A percentile compares a stretch with the other conserved stretches of the same genome.
phyloP scores from a whole-genome alignment of 1,140 invertebrate species.

The Drosophila triauraria region DNA sequence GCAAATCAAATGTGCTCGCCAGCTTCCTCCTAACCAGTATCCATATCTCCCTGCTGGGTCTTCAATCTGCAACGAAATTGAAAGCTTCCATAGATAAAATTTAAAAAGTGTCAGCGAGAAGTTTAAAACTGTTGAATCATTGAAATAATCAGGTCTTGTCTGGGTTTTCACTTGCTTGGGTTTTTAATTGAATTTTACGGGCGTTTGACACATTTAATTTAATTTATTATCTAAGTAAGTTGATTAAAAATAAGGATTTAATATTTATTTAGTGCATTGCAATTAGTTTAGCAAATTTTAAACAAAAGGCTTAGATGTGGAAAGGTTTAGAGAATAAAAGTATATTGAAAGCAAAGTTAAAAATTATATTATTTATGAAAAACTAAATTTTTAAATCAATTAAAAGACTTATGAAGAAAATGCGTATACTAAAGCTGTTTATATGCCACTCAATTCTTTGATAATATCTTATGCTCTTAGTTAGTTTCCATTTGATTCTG shows the following conservation, averaged over 20 bases:
- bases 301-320: no score
- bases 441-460: no score
- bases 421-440: neutral
- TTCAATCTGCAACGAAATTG: slow-evolving; percentile 26
- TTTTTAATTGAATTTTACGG: no score
- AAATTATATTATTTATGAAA: no score
- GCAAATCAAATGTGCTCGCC: slow-evolving; percentile 29
- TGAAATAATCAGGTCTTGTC: neutral
- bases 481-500: neutral
- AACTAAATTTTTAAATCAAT: no score
- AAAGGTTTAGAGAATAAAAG: neutral
- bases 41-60: slow-evolving; percentile 12
- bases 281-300: no score
- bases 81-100: slow-evolving; percentile 9
- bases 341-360: no score
- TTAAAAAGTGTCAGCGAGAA: neutral
- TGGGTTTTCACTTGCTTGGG: no score
- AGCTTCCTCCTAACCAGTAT: neutral
- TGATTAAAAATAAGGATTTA: no score
- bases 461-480: neutral
- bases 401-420: no score
- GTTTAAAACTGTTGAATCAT: neutral
- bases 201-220: no score
- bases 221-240: no score
- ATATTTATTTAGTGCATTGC: neutral